Percentiles rank a stretch among this genome's conserved stretches.
phyloP scores from a whole-genome alignment of 2,888 invertebrate species.

The Chrysolina haemoptera region DNA sequence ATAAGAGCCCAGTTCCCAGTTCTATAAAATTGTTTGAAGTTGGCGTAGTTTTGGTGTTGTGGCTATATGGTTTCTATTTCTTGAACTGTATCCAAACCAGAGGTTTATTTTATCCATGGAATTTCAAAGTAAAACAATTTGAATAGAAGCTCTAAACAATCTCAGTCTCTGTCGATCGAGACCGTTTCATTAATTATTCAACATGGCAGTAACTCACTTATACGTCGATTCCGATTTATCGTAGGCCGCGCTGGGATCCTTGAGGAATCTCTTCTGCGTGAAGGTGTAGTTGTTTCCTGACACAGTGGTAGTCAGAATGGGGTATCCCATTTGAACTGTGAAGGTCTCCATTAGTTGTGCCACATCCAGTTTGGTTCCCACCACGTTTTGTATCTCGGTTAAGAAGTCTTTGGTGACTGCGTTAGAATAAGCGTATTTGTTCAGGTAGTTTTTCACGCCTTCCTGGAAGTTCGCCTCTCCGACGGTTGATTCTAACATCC shows the following conservation, averaged over 20 bases:
- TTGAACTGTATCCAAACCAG: too few relatives aligned
- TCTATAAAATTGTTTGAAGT: too few relatives aligned
- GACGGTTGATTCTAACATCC: constrained; percentile 90
- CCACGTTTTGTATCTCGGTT: constrained; percentile 75
- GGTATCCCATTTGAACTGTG: constrained; percentile 92
- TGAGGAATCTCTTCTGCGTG: constrained; percentile 83
- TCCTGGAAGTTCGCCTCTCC: constrained; percentile 80
- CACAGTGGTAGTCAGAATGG: constrained; percentile 78
- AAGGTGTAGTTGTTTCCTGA: constrained; percentile 72
- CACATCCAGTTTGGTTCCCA: constrained; percentile 61
- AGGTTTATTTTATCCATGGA: too few relatives aligned
- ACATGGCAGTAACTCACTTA: constrained; percentile 61
- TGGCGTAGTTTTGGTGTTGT: too few relatives aligned
- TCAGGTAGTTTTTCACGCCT: constrained; percentile 83
- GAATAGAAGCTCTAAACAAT: too few relatives aligned
- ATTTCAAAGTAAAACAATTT: too few relatives aligned
- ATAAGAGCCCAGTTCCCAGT: too few relatives aligned
- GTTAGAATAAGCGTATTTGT: constrained; percentile 79
- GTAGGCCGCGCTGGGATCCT: constrained; percentile 76
- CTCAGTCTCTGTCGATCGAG: too few relatives aligned
- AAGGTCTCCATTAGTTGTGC: constrained; percentile 85
- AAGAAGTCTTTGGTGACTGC: constrained; percentile 87
- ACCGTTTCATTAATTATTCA: background rate
- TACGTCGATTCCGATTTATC: constrained; percentile 70
- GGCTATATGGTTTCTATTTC: too few relatives aligned